phyloP scores from a whole-genome alignment of 2,113 vertebrate species.

The Seriola quinqueradiata region DNA sequence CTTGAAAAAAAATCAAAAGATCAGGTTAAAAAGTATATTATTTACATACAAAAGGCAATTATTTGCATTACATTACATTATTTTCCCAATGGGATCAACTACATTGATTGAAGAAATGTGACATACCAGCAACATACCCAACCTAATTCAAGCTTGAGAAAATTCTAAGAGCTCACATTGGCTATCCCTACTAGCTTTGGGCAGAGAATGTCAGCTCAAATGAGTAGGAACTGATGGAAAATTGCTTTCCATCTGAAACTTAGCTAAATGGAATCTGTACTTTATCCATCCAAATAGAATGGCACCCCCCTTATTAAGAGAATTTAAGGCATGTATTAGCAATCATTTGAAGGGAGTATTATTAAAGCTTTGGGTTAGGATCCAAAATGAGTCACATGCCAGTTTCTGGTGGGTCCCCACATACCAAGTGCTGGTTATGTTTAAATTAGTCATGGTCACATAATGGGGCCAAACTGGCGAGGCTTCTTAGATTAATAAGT shows the following conservation, averaged over 20 bases:
- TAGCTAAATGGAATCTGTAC: conserved; percentile 10
- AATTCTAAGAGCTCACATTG: neutral
- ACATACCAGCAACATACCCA: too few species aligned
- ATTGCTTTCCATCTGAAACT: conserved; percentile 25
- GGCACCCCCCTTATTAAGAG: neutral
- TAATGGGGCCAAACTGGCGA: conserved; percentile 14
- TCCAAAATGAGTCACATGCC: conserved; percentile 28
- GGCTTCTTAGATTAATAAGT: neutral
- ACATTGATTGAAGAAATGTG: neutral
- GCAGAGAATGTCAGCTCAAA: conserved; percentile 1
- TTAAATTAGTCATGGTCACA: conserved; percentile 42
- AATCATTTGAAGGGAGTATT: conserved; percentile 2
- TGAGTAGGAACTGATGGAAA: conserved; percentile 34
- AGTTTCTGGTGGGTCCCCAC: conserved; percentile 29
- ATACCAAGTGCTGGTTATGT: conserved; percentile 24
- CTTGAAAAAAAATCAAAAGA: neutral
- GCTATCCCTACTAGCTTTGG: neutral
- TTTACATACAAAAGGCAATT: neutral
- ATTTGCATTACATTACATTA: neutral
- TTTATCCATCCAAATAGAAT: conserved; percentile 18
- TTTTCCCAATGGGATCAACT: neutral
- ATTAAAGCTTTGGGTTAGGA: conserved; percentile 4
- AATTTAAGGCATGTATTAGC: neutral
- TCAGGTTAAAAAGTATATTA: neutral
- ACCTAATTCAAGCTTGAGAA: too few species aligned